phyloP scores from a whole-genome alignment of 2,113 vertebrate species.

The Vireo altiloquus region DNA sequence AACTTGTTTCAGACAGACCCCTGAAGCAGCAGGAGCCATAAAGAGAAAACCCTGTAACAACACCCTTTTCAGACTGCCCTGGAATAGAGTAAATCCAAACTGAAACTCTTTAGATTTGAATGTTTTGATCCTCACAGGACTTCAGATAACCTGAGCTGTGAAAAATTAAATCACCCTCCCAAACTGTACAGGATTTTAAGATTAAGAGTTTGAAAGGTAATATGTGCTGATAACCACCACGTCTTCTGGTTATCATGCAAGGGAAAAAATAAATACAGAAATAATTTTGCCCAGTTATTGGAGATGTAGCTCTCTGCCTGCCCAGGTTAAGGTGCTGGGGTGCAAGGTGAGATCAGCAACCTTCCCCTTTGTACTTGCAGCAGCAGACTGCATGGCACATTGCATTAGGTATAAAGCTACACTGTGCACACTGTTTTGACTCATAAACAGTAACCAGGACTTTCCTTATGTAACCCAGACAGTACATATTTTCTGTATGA shows the following conservation, averaged over 20 bases:
- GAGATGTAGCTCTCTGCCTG: not conserved
- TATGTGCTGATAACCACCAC: rapidly evolving
- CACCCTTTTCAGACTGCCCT: not conserved
- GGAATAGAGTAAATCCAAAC: not conserved
- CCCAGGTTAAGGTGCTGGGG: not conserved
- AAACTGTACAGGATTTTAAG: not conserved
- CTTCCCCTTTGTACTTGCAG: not conserved
- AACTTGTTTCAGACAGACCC: not conserved
- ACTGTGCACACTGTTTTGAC: not conserved
- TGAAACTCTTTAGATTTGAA: not conserved
- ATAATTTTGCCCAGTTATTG: not conserved
- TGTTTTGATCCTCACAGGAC: not conserved
- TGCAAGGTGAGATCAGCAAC: not conserved
- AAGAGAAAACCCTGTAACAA: not conserved
- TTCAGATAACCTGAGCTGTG: not conserved
- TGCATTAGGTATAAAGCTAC: not conserved
- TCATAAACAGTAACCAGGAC: not conserved
- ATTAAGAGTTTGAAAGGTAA: not conserved
- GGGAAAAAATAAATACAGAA: not conserved
- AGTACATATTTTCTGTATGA: not conserved
- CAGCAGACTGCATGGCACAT: not conserved
- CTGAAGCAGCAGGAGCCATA: not conserved
- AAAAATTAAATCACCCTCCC: not conserved
- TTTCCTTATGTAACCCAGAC: not conserved
- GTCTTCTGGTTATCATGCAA: not conserved